Conservation (phyloP, 2,888 invertebrate species). For the Oasisia sp. region DNA sequence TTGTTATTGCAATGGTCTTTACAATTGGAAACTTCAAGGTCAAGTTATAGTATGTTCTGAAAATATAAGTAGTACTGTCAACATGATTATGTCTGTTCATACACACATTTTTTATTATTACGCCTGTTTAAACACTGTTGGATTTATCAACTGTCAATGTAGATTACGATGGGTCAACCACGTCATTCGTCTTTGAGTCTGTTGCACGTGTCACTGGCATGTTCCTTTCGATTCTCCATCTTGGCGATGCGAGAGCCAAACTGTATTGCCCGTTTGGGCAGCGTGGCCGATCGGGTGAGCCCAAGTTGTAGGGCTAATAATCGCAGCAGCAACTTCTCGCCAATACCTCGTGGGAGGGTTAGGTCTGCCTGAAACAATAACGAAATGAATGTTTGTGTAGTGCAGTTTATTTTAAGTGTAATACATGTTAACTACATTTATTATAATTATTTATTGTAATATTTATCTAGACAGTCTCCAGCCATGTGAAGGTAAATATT, state of each 20-base stretch:
- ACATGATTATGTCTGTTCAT: too few relatives aligned
- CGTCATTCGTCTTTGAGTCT: conserved; percentile 39
- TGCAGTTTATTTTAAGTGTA: neutral
- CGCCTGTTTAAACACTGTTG: too few relatives aligned
- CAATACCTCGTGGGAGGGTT: conserved; percentile 75
- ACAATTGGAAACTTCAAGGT: too few relatives aligned
- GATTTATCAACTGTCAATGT: too few relatives aligned
- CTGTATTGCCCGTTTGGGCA: conserved; percentile 94
- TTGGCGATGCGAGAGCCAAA: conserved; percentile 93
- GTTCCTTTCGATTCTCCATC: conserved; percentile 83
- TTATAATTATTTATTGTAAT: too few relatives aligned
- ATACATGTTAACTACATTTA: too few relatives aligned
- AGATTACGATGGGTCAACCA: neutral
- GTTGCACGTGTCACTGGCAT: conserved; percentile 80
- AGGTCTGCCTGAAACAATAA: conserved; percentile 49
- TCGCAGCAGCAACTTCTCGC: conserved; percentile 92
- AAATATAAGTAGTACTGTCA: too few relatives aligned
- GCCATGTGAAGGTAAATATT: too few relatives aligned
- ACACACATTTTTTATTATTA: too few relatives aligned
- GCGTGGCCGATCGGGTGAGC: conserved; percentile 67
- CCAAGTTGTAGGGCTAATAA: conserved; percentile 62
- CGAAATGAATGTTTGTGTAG: neutral
- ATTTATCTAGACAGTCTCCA: too few relatives aligned
- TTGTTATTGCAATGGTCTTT: neutral
- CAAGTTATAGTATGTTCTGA: too few relatives aligned